Base-by-base conservation (phyloP, 2,888 invertebrate species). In the Cephus sareptanus region DNA sequence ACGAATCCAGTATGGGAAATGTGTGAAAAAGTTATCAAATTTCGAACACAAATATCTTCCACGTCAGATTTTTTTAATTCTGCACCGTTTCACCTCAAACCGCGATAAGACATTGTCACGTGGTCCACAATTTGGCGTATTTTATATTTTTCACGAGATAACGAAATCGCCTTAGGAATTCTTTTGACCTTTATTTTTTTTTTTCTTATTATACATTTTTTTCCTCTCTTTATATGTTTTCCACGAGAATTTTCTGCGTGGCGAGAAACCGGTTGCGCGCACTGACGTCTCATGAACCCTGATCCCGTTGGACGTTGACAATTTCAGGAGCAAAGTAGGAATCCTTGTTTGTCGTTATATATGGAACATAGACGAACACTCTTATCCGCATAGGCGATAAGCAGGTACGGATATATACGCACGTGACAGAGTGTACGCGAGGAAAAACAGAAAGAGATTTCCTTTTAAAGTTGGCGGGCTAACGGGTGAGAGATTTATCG, bases 401-500 rank as follows among this genome's bases (percentile, higher is more conserved):
- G 40, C 40, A 40, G 6, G 9, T 9, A 23, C 15, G 23, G 9
- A 23, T 56, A 56, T 9, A 56, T 56, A 56, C 56, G 23, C 23
- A 23, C 56, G 23, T 23, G 23, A 23, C 56, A 56, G 9, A 23
- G 23, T 56, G 23, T 40, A 56, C 23, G 56, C 23, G 23, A 56
- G 30, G 30, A 34, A 34, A 71, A 71, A 71, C 31, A 71, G 34
- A 71, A 71, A 71, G 30, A 33, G 30, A 56, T 34, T 34, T 71
- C 71, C 69, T 75, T 79, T 79, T 79, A 83, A 83, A 83, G 81
- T 83, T 83, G 77, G 80, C 79, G 78, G 79, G 77, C 77, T 56
- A 56, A 56, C 56, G 56, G 56, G 9, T 56, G 56, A 80, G 81
- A 75, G 84, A 84, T 84, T 84, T 84, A 84, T 84, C 79, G 83